Conservation (phyloP, 2,797 vertebrate genomes). For the Heterohyrax brucei region DNA sequence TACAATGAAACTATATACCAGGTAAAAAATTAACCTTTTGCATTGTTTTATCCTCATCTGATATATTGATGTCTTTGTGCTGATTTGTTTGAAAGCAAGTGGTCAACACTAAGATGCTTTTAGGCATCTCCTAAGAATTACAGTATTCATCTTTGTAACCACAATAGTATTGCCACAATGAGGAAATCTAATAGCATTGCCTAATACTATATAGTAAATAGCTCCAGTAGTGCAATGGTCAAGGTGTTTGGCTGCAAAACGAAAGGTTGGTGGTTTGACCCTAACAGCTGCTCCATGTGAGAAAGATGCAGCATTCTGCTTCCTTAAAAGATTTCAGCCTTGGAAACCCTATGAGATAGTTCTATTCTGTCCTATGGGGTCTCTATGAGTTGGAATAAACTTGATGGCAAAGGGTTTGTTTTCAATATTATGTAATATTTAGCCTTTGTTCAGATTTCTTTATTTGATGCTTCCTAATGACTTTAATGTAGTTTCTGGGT, state of each 20-base stretch:
- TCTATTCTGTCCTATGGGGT: too few species aligned
- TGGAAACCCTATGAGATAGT: too few species aligned
- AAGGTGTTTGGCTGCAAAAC: background rate
- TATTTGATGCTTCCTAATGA: background rate
- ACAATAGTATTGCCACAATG: background rate
- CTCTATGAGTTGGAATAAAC: too few species aligned
- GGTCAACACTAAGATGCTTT: too few species aligned
- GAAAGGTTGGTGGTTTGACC: background rate
- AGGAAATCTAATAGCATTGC: background rate
- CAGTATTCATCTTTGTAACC: background rate
- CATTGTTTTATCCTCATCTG: background rate
- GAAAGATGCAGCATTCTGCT: background rate
- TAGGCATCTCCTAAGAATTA: background rate
- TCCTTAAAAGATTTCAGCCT: background rate
- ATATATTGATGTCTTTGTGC: background rate
- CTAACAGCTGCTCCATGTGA: background rate
- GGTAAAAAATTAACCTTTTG: background rate
- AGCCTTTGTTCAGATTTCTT: background rate
- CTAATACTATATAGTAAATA: background rate
- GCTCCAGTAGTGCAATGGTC: background rate
- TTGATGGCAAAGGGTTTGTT: background rate
- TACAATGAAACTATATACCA: background rate
- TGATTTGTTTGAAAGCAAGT: background rate
- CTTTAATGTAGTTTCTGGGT: background rate
- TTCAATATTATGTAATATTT: background rate